phyloP scores from a whole-genome alignment of 2,888 invertebrate genomes.

The Cephalotes varians region DNA sequence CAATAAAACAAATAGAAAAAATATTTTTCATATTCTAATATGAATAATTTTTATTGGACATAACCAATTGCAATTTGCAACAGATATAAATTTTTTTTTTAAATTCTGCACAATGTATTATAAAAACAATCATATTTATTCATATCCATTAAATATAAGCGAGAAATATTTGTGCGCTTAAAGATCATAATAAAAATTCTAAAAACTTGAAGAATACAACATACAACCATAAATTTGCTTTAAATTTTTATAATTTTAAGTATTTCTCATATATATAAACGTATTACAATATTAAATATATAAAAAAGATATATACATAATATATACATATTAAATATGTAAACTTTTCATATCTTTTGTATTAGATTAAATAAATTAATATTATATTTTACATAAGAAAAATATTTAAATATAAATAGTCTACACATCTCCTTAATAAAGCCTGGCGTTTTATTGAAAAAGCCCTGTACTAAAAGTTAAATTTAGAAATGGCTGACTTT shows the following conservation, averaged over 20 bases:
- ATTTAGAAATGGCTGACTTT: conserved; percentile 36
- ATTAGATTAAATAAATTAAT: background rate
- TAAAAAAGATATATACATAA: background rate
- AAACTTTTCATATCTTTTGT: background rate
- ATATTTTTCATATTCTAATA: conserved; percentile 12
- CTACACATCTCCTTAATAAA: background rate
- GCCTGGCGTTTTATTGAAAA: background rate
- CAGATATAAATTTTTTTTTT: conserved; percentile 12
- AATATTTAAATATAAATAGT: background rate
- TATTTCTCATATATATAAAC: background rate
- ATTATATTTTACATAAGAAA: background rate
- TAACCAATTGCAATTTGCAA: conserved; percentile 3
- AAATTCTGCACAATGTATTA: background rate
- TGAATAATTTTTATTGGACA: background rate
- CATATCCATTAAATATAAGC: conserved; percentile 13
- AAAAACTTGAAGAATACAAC: background rate
- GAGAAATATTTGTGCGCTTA: conserved; percentile 10
- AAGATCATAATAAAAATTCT: conserved; percentile 3
- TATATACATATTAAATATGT: background rate
- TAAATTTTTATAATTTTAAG: no score
- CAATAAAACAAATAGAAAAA: background rate
- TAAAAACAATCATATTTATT: background rate
- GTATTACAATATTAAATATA: background rate
- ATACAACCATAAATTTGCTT: no score
- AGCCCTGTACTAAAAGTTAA: background rate